Conservation (phyloP, 2,113 vertebrate genomes). For the Trochalopteron elliotii region DNA sequence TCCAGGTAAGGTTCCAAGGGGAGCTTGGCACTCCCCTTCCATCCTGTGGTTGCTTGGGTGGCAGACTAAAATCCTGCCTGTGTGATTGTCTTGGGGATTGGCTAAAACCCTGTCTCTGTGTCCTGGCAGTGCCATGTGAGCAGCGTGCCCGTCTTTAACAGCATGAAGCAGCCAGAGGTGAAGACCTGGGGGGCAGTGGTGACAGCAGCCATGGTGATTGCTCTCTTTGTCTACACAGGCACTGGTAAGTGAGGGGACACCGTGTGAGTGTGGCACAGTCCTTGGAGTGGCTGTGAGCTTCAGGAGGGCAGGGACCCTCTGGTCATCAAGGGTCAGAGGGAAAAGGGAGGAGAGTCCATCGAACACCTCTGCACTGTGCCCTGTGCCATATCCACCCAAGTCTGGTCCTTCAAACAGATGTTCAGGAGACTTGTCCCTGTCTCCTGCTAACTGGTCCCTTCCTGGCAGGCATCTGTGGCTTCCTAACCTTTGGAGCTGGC, state of each 20-base stretch:
- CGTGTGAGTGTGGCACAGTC: fast-evolving
- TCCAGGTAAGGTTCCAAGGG: slow-evolving; percentile 78
- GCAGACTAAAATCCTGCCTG: neutral
- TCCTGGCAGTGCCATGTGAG: slow-evolving; percentile 90
- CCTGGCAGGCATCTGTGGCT: slow-evolving; percentile 89
- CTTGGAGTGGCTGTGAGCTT: neutral
- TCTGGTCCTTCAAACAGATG: neutral
- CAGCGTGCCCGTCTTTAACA: slow-evolving; percentile 94
- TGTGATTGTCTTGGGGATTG: neutral
- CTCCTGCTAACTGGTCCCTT: neutral
- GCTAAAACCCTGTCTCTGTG: neutral
- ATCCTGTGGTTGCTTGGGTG: neutral
- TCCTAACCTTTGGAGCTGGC: slow-evolving; percentile 86
- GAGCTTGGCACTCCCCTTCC: neutral
- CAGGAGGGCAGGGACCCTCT: neutral
- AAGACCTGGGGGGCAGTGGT: slow-evolving; percentile 90
- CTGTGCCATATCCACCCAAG: neutral
- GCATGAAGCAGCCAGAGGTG: slow-evolving; percentile 86
- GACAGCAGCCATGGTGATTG: slow-evolving; percentile 89
- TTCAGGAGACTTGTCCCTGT: neutral
- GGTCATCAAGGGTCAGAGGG: neutral
- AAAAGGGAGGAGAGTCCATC: neutral
- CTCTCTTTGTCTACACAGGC: slow-evolving; percentile 93
- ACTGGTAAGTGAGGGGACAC: slow-evolving; percentile 77
- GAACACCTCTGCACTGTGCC: neutral